Conservation (phyloP, 2,113 vertebrate genomes). For the Sylvicapra grimmia region DNA sequence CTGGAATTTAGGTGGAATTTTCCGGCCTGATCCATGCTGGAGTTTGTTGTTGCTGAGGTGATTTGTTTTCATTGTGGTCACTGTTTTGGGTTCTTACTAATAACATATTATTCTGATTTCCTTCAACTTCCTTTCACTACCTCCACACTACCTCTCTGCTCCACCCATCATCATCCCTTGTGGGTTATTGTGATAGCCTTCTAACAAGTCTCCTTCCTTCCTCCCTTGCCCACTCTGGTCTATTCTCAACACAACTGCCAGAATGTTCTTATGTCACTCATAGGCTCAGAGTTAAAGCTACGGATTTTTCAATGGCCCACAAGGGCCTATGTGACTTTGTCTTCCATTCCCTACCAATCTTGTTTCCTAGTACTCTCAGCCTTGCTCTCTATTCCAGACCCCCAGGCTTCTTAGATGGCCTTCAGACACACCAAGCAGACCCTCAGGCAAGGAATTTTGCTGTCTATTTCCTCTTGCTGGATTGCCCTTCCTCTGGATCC, state of each 20-base stretch:
- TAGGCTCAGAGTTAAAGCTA: not conserved
- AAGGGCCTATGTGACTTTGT: rapidly evolving
- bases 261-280: not conserved
- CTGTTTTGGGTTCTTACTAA: not conserved
- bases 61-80: not conserved
- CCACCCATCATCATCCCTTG: not conserved
- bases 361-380: not conserved
- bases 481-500: not conserved
- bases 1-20: not conserved
- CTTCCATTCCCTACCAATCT: not conserved
- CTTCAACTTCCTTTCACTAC: not conserved
- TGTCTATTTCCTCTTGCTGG: not conserved
- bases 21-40: not conserved
- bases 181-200: not conserved
- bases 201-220: not conserved
- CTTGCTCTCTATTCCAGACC: not conserved
- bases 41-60: not conserved
- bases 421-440: not conserved
- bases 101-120: not conserved
- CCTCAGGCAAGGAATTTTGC: not conserved
- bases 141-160: not conserved
- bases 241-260: not conserved
- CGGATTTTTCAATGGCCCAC: not conserved
- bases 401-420: not conserved
- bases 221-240: not conserved